Percentiles rank a stretch among this genome's conserved stretches.
Conservation (phyloP, 2,113 vertebrate genomes). For the Cairina moschata region DNA sequence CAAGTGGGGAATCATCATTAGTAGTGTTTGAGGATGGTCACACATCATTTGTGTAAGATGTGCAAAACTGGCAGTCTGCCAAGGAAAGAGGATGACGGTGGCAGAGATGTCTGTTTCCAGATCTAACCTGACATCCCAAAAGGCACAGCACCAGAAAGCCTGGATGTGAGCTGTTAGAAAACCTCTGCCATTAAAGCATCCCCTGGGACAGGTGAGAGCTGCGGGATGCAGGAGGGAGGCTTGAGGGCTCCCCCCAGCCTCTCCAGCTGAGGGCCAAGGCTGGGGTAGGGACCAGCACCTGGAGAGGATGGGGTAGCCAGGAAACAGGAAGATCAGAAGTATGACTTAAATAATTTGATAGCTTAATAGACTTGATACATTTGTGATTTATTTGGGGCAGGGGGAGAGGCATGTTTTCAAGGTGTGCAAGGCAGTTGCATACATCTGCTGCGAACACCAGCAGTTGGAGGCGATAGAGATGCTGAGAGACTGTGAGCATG, state of each 20-base stretch:
- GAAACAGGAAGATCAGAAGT: neutral
- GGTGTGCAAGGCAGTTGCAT: neutral
- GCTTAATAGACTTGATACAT: neutral
- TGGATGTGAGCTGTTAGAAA: neutral
- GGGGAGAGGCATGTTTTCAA: neutral
- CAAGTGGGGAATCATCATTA: neutral
- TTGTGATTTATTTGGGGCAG: neutral
- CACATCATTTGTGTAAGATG: neutral
- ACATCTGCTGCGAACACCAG: neutral
- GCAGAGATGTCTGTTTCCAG: neutral
- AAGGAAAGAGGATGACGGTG: neutral
- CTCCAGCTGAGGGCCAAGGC: neutral
- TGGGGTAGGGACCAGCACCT: neutral
- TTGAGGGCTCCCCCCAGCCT: neutral
- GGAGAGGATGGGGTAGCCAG: neutral
- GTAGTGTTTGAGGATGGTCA: neutral
- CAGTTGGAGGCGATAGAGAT: neutral
- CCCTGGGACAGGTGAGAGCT: neutral
- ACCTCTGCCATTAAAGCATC: accelerated
- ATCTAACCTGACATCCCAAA: neutral
- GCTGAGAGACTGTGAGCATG: neutral
- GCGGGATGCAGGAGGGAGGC: accelerated
- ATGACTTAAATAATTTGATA: neutral
- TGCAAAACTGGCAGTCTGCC: neutral
- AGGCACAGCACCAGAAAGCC: neutral